phyloP scores from a whole-genome alignment of 2,797 vertebrate species.

The Acanthurus leucopareius region DNA sequence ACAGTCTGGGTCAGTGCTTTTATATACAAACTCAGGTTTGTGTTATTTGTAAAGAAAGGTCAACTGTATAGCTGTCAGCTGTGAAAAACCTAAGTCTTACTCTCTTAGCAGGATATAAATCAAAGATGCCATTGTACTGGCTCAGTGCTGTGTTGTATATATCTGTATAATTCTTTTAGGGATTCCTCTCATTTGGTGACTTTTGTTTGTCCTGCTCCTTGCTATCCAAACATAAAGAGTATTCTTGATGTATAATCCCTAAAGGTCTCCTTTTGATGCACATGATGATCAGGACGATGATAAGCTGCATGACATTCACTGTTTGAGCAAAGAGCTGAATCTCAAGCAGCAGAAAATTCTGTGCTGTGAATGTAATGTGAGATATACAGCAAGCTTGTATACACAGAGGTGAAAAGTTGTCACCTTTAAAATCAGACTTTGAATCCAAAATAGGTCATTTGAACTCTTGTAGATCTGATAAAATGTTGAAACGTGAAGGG shows the following conservation, averaged over 20 bases:
- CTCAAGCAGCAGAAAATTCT: slow-evolving; percentile 43
- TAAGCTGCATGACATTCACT: slow-evolving; percentile 46
- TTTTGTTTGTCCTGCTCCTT: slow-evolving; percentile 35
- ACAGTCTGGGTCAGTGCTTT: slow-evolving; percentile 11
- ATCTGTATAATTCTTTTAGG: slow-evolving; percentile 25
- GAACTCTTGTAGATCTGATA: too few relatives aligned
- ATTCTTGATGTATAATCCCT: slow-evolving; percentile 41
- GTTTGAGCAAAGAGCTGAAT: slow-evolving; percentile 45
- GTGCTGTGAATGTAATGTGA: slow-evolving; percentile 35
- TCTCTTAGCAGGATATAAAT: slow-evolving; percentile 28
- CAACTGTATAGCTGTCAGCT: slow-evolving; percentile 38
- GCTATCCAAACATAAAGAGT: slow-evolving; percentile 25
- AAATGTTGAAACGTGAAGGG: too few relatives aligned
- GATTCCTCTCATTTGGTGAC: slow-evolving; percentile 12
- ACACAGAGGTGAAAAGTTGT: not conserved
- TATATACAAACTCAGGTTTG: slow-evolving; percentile 32
- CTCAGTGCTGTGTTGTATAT: slow-evolving; percentile 28
- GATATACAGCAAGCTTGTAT: not conserved
- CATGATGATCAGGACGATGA: slow-evolving; percentile 30
- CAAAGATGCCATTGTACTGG: slow-evolving; percentile 5
- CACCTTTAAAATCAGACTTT: too few relatives aligned
- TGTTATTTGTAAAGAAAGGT: slow-evolving; percentile 39
- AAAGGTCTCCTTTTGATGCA: slow-evolving; percentile 38
- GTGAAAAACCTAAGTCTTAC: slow-evolving; percentile 8
- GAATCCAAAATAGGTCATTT: too few relatives aligned